Conservation (phyloP, 2,113 vertebrate genomes). For the Trachemys scripta region DNA sequence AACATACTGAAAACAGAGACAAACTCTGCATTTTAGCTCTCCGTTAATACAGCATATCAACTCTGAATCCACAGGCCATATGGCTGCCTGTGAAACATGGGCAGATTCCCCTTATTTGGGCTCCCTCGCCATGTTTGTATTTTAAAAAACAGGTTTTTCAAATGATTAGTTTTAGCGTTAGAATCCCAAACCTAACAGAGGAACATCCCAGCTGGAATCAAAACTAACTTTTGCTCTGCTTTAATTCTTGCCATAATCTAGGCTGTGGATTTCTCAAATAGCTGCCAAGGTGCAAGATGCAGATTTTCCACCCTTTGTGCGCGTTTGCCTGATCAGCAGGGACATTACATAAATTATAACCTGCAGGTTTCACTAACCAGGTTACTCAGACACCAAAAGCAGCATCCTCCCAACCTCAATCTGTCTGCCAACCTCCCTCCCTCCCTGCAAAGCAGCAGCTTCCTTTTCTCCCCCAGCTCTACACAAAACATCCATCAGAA, state of each 20-base stretch:
- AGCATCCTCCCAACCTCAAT: too few species aligned
- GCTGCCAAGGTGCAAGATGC: neutral
- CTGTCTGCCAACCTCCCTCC: neutral
- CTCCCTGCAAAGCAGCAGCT: neutral
- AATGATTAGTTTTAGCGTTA: neutral
- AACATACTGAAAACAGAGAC: neutral
- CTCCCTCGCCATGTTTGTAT: too few species aligned
- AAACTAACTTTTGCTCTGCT: neutral
- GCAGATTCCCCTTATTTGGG: neutral
- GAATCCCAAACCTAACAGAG: neutral
- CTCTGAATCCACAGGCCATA: neutral
- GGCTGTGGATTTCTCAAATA: neutral
- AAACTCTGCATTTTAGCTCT: neutral
- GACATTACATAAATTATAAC: neutral
- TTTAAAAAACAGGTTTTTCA: neutral
- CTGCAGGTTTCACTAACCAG: neutral
- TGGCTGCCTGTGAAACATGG: neutral
- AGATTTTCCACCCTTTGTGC: neutral
- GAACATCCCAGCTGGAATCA: neutral
- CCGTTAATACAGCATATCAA: neutral
- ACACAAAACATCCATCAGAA: neutral
- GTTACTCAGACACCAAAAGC: neutral
- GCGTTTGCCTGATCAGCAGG: neutral
- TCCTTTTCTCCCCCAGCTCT: neutral
- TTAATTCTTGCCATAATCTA: neutral